Base-by-base conservation (phyloP, 2,797 vertebrate genomes). In the Ciconia nigra region DNA sequence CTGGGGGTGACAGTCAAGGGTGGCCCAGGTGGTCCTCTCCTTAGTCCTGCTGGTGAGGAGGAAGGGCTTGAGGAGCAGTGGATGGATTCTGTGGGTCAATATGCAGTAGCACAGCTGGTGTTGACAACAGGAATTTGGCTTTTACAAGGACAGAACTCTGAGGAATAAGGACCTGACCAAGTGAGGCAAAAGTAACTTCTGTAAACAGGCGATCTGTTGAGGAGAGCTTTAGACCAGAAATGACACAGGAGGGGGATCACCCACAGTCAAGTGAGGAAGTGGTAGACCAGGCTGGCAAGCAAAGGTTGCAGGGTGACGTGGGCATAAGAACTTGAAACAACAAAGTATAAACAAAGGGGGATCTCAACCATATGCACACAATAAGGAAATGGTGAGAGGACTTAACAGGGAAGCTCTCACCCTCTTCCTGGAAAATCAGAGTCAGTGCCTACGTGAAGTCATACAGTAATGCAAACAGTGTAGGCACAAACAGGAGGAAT, bases 371-470 rank as follows among this genome's bases (percentile, higher is more conserved):
- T 13, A 25, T 2, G 15, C 51, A 41, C 25, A 16, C 17, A 46
- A 21, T 11, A 35, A 51, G 33, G 44, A 33, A 71, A 12, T 4
- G 8, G 58, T 21, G n/a, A 31, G 33, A 65, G 52, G 58, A 21
- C 31, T 33, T 14, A 6, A 6, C 0, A 1, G 62, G 13, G 87
- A 70, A 83, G 57, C 22, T 77, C 51, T 76, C 5, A 0, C 12
- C 41, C 31, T 22, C 63, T 37, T 62, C 22, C 57, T 63, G 57
- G 47, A 33, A 62, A 70, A 62, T 7, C 5, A 3, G 46, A 52
- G 51, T 7, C 8, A 28, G 49, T 29, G 58, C 35, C 51, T 37
- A 2, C 9, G 37, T 49, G 72, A 49, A n/a, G 44, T 2, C 33
- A 63, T 33, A 33, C 9, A 11, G 39, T 9, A 49, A 25, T 2